phyloP scores from a whole-genome alignment of 2,797 vertebrate genomes.

The Poeciliopsis presidionis region DNA sequence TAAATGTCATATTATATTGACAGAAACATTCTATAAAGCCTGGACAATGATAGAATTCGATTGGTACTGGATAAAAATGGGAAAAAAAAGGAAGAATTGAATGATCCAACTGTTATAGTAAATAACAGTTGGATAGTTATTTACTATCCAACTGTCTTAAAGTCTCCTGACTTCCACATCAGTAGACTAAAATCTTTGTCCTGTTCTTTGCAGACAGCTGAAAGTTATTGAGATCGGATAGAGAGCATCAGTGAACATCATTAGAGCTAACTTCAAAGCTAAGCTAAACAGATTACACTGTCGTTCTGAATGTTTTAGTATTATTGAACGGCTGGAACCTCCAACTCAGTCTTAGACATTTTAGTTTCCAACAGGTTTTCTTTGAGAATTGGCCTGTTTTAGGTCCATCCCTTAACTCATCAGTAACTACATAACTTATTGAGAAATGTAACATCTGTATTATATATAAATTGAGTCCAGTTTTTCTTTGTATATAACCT shows the following conservation, averaged over 20 bases:
- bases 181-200: background rate
- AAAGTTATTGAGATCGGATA: background rate
- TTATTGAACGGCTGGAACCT: background rate
- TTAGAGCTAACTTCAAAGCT: background rate
- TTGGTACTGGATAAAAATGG: too few relatives aligned
- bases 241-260: background rate
- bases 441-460: background rate
- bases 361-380: background rate
- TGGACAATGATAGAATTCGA: too few relatives aligned
- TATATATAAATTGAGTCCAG: background rate
- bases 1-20: slow-evolving; percentile 14
- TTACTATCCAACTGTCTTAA: too few relatives aligned
- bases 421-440: background rate
- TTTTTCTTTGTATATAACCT: background rate
- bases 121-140: too few relatives aligned
- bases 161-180: background rate
- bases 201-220: background rate
- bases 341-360: background rate
- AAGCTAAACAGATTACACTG: background rate
- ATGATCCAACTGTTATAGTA: too few relatives aligned
- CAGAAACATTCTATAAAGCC: too few relatives aligned
- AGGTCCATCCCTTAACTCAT: background rate
- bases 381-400: background rate
- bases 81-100: too few relatives aligned
- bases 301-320: background rate